These are phyloP conservation scores for Ylistrum balloti DNA, from an alignment of 1,140 invertebrate species.

Conservation along the genomic window DNA sequence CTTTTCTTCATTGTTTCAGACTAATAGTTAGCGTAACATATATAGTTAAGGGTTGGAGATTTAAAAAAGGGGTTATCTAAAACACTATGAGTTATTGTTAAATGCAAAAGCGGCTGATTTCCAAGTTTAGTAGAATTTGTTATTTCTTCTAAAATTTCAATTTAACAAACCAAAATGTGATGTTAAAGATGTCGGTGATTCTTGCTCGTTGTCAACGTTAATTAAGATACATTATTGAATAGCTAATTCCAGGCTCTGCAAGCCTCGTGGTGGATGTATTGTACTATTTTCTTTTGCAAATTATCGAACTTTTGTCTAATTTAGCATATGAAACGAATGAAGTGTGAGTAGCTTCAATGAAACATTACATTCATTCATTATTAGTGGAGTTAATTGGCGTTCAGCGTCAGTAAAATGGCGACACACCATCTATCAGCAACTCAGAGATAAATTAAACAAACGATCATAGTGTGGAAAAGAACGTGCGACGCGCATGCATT, in stretches of 20 bases:
- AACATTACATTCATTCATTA: slow-evolving; percentile 29
- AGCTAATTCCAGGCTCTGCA: neutral
- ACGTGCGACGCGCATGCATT: neutral
- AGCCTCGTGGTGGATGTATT: neutral
- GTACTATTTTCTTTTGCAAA: slow-evolving; percentile 29
- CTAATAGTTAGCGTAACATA: neutral
- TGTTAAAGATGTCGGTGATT: neutral
- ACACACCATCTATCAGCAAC: neutral
- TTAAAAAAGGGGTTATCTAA: neutral
- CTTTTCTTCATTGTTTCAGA: neutral
- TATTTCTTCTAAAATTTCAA: neutral
- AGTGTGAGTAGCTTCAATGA: slow-evolving; percentile 16
- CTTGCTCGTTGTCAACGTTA: slow-evolving; percentile 22
- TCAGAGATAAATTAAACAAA: slow-evolving; percentile 23
- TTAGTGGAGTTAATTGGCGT: neutral
- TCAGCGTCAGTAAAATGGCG: neutral
- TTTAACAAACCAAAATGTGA: neutral
- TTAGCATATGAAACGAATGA: slow-evolving; percentile 39
- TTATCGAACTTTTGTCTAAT: slow-evolving; percentile 40
- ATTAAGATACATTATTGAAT: slow-evolving; percentile 23
- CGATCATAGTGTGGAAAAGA: neutral
- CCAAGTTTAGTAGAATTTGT: neutral
- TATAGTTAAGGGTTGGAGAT: neutral
- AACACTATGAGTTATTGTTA: neutral
- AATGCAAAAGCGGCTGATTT: neutral